Evolutionary conservation across 2,888 invertebrate genomes (phyloP), one percentile per base, ranked within the genome.

Genomic region (Argynnis bischoffii): DNA sequence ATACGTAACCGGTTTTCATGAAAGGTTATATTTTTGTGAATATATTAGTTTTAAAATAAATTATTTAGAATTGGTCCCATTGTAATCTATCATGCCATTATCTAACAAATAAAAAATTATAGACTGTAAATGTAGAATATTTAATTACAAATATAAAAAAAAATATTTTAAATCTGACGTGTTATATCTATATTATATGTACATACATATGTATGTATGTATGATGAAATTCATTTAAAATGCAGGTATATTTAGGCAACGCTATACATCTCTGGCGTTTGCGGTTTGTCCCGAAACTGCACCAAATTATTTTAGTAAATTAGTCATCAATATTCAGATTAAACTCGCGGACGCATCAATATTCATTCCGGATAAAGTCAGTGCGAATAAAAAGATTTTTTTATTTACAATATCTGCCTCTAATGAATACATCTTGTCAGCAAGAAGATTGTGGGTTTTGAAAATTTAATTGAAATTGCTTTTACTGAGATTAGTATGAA

Each of bases 261-360:
- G 26, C 56, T 16, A 18, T 69, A 63, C 56, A 41, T 65, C 66
- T 66, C 59, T 46, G 54, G 56, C 53, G 59, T 60, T 51, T 41
- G 61, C 63, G 56, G 59, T 64, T 63, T 51, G 55, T 51, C 48
- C 65, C 63, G 51, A 46, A 59, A 53, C 64, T 64, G 66, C 54
- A 60, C 59, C 57, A 50, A 69, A 69, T 70, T 69, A 70, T 69
- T 70, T 70, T 63, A 66, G 65, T 66, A 69, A 70, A 70, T 70
- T 69, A 69, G 65, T 59, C 69, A 70, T 69, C 67, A 70, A 70
- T 70, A 69, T 69, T 53, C 63, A 63, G 63, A 69, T 66, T 69
- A 66, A 66, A n/a, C 69, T 66, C 59, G 56, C 57, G 63, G 54
- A 41, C 53, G 51, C 21, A 61, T 61, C 53, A 41, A 53, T 61